Conservation (phyloP, 2,113 vertebrate species). For the Elanus axillaris region DNA sequence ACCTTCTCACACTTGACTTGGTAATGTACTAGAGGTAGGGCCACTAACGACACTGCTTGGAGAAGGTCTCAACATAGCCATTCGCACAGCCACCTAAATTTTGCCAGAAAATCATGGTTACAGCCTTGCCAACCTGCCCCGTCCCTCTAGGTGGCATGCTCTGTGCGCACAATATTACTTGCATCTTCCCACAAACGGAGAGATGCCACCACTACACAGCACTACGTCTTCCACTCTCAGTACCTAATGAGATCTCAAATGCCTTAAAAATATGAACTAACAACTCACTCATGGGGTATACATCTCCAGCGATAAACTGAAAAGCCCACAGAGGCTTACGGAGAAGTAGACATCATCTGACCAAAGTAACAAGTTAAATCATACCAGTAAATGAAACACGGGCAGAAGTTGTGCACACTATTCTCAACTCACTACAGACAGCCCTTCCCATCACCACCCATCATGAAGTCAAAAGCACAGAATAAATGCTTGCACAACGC, state of each 20-base stretch:
- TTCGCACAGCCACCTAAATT: background rate
- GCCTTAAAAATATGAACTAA: background rate
- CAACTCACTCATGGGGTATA: background rate
- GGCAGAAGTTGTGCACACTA: background rate
- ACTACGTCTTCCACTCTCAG: background rate
- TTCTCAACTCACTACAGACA: background rate
- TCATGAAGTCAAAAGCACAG: background rate
- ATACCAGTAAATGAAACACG: background rate
- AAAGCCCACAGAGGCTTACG: background rate
- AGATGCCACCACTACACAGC: background rate
- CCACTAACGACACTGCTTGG: background rate
- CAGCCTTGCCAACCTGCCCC: background rate
- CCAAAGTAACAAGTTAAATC: background rate
- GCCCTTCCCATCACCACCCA: background rate
- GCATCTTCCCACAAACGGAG: background rate
- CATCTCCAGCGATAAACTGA: background rate
- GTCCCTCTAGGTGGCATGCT: slow-evolving; percentile 30
- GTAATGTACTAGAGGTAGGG: rapidly evolving
- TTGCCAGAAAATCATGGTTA: background rate
- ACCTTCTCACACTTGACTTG: background rate
- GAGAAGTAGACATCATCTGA: background rate
- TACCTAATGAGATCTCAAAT: background rate
- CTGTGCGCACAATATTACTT: background rate
- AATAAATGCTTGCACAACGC: background rate
- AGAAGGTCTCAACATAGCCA: background rate